phyloP scores from a whole-genome alignment of 2,113 vertebrate genomes.

The Strix uralensis region DNA sequence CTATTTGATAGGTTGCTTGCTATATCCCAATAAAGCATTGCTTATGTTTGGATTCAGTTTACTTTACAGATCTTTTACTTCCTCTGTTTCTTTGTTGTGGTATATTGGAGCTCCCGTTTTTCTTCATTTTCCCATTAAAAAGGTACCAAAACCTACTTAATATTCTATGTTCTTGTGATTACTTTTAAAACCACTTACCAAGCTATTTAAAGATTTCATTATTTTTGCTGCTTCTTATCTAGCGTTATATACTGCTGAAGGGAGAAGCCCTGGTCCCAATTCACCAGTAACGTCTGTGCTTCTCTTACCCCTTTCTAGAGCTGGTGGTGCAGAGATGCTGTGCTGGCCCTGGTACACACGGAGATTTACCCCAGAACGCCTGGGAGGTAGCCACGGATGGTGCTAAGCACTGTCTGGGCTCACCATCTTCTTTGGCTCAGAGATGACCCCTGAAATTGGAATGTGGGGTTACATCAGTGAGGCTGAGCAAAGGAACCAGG shows the following conservation, averaged over 20 bases:
- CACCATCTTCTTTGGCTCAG: background rate
- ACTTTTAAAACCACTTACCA: background rate
- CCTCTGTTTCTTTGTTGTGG: background rate
- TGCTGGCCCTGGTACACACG: background rate
- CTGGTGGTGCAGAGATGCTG: background rate
- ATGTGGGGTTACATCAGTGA: background rate
- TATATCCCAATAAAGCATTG: slow-evolving; percentile 72
- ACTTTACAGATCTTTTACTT: slow-evolving; percentile 7
- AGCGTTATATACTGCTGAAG: background rate
- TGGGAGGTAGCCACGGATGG: background rate
- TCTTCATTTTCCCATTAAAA: slow-evolving; percentile 34
- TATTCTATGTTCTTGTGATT: slow-evolving; percentile 21
- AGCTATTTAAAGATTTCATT: background rate
- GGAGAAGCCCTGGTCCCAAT: background rate
- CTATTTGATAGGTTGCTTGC: slow-evolving; percentile 72
- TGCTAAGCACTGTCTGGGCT: background rate
- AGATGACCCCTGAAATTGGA: background rate
- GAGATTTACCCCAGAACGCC: background rate
- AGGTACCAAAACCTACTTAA: background rate
- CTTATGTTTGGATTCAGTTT: slow-evolving; percentile 56
- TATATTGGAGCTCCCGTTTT: background rate
- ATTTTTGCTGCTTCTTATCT: background rate
- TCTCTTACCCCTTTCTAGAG: background rate
- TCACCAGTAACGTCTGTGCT: background rate
- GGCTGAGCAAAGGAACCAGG: background rate